These are phyloP conservation scores for Neodiprion fabricii DNA, from an alignment of 1,140 invertebrate species.

Conservation along the genomic window DNA sequence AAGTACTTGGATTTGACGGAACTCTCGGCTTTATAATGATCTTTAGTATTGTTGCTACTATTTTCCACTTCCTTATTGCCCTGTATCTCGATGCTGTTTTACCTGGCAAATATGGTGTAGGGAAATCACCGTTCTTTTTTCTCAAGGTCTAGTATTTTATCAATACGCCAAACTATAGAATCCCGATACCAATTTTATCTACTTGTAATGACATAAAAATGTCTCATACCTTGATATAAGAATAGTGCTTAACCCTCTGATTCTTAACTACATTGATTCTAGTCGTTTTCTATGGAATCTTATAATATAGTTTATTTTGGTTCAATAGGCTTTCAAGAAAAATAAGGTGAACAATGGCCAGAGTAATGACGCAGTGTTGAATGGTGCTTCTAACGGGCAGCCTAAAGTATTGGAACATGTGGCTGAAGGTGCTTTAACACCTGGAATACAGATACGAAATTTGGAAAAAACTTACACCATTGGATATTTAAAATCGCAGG, in stretches of 20 bases:
- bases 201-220: not conserved
- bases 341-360: slow-evolving; percentile 40
- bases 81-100: slow-evolving; percentile 63
- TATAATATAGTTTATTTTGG: slow-evolving; percentile 4
- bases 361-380: slow-evolving; percentile 32
- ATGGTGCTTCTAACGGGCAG: slow-evolving; percentile 28
- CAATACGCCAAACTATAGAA: not conserved
- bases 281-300: not conserved
- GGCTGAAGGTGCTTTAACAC: slow-evolving; percentile 28
- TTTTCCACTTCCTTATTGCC: slow-evolving; percentile 59
- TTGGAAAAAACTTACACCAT: slow-evolving; percentile 52
- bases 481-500: slow-evolving; percentile 38
- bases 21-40: slow-evolving; percentile 57
- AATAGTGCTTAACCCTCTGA: too few relatives aligned
- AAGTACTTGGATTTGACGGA: slow-evolving; percentile 60
- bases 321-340: slow-evolving; percentile 42
- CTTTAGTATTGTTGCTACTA: slow-evolving; percentile 57
- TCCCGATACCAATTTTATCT: too few relatives aligned
- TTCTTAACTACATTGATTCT: not conserved
- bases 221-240: not conserved
- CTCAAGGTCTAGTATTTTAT: slow-evolving; percentile 48
- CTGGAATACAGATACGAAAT: slow-evolving; percentile 55
- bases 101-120: slow-evolving; percentile 63
- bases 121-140: slow-evolving; percentile 63
- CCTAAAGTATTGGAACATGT: slow-evolving; percentile 49